These are phyloP conservation scores for Agrotis segetum DNA, from an alignment of 2,888 invertebrate genomes.

Conservation along the genomic window DNA sequence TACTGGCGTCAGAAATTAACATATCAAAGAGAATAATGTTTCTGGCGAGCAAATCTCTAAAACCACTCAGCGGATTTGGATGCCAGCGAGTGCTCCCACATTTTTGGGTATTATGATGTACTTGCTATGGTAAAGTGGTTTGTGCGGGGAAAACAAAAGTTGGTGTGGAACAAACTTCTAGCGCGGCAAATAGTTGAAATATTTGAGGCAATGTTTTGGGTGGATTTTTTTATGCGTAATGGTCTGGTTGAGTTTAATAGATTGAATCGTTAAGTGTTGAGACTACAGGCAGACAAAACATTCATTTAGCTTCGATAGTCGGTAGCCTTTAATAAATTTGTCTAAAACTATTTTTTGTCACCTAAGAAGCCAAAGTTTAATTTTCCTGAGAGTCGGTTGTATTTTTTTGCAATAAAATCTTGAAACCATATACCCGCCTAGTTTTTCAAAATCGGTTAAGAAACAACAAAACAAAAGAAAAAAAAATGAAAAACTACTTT, in stretches of 20 bases:
- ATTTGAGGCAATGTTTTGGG: not conserved
- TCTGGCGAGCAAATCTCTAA: slow-evolving; percentile 36
- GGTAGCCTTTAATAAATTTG: too few relatives aligned
- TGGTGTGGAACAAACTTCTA: slow-evolving; percentile 32
- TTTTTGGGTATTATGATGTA: slow-evolving; percentile 58
- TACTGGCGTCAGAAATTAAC: slow-evolving; percentile 43
- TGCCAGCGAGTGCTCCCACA: slow-evolving; percentile 39
- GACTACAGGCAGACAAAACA: too few relatives aligned
- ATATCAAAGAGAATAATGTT: slow-evolving; percentile 52
- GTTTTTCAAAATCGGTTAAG: too few relatives aligned
- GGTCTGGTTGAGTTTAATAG: not conserved
- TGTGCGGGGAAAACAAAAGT: slow-evolving; percentile 57
- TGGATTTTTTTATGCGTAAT: slow-evolving; percentile 8
- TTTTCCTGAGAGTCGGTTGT: too few relatives aligned
- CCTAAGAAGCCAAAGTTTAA: too few relatives aligned
- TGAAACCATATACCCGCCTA: too few relatives aligned
- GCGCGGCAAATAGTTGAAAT: slow-evolving; percentile 43
- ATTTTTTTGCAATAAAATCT: too few relatives aligned
- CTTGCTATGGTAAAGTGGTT: slow-evolving; percentile 53
- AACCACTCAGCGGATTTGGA: slow-evolving; percentile 61
- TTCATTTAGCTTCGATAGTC: too few relatives aligned
- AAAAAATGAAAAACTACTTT: not conserved
- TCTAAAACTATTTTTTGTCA: too few relatives aligned
- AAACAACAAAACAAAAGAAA: too few relatives aligned
- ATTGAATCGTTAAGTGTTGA: not conserved